Evolutionary conservation across 2,888 invertebrate species (phyloP).

Genomic region (Dasysyrphus albostriatus): DNA sequence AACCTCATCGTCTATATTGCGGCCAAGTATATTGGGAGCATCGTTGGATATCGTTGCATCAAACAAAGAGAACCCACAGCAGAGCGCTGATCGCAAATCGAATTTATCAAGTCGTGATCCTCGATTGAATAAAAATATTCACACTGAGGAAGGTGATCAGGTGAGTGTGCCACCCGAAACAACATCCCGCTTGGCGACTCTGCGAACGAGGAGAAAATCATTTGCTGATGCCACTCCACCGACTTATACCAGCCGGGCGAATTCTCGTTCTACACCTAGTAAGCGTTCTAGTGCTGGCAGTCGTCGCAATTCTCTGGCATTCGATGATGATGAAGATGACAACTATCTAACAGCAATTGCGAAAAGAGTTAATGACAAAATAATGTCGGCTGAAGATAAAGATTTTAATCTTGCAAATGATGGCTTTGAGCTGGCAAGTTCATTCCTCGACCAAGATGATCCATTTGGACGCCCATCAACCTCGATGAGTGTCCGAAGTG

Average conservation of each 20-base stretch:
- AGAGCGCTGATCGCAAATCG: conserved; percentile 73
- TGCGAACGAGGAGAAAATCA: conserved; percentile 62
- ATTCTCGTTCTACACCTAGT: conserved; percentile 42
- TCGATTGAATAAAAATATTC: conserved; percentile 82
- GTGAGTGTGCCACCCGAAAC: conserved; percentile 20
- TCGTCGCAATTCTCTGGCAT: conserved; percentile 60
- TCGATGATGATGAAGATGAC: conserved; percentile 79
- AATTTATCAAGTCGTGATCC: conserved; percentile 81
- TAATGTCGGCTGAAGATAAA: conserved; percentile 82
- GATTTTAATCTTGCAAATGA: conserved; percentile 82
- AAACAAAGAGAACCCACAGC: conserved; percentile 50
- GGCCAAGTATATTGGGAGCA: conserved; percentile 80
- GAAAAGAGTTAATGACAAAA: conserved; percentile 83
- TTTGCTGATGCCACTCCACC: conserved; percentile 49
- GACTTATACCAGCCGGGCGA: conserved; percentile 24
- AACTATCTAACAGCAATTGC: conserved; percentile 83
- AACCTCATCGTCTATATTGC: conserved; percentile 77
- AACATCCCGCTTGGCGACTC: conserved; percentile 51
- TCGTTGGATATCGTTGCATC: conserved; percentile 51
- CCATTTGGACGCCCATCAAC: conserved; percentile 80
- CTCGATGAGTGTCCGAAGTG: conserved; percentile 83
- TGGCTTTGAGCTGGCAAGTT: conserved; percentile 81
- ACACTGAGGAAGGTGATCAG: conserved; percentile 78
- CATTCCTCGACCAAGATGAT: conserved; percentile 74
- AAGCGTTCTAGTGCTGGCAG: conserved; percentile 40